Evolutionary conservation across 2,113 vertebrate species (phyloP), one percentile per base, ranked within the genome.

Genomic region (Halcyon senegalensis): DNA sequence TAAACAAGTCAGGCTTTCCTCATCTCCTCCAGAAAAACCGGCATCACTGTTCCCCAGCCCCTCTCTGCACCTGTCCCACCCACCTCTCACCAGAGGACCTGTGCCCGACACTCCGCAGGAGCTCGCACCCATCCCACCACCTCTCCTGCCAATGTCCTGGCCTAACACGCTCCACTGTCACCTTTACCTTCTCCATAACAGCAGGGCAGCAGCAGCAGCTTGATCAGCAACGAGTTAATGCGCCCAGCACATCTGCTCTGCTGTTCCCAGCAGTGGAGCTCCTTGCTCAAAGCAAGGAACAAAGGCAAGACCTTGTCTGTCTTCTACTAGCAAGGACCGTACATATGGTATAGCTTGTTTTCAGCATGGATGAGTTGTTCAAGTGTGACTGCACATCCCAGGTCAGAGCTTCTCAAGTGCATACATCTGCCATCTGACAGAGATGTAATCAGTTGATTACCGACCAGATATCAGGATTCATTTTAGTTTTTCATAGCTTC

Each of bases 191-290:
- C 62, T 48, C 62, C 48, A 8, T 0, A 1, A 48, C 69, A 81
- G 44, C 24, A 68, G 56, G 64, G 75, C 43, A 23, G 48, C 56
- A 23, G 69, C 66, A 82, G 78, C 58, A 93, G 15, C 23, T 10
- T 15, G 15, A 39, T 9, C 6, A 1, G 43, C 0, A 0, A 69
- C 1, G 1, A 79, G 51, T 28, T 63, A 74, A 33, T 0, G 7
- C 13, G 35, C 8, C 30, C 67, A 69, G 33, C 11, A 75, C 16
- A 31, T 11, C 63, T 69, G 60, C 69, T 60, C 50, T 16, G 11
- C 35, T 30, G 18, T 13, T 84, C 15, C 69, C 80, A 68, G 33
- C 8, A 37, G 35, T 1, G 0, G 21, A 89, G 16, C 18, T 81
- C 24, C 75, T 39, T 39, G 53, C 62, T 81, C 0, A 0, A 48